Evolutionary conservation across 2,888 invertebrate genomes (phyloP).

Genomic region (Microplitis deprimator): DNA sequence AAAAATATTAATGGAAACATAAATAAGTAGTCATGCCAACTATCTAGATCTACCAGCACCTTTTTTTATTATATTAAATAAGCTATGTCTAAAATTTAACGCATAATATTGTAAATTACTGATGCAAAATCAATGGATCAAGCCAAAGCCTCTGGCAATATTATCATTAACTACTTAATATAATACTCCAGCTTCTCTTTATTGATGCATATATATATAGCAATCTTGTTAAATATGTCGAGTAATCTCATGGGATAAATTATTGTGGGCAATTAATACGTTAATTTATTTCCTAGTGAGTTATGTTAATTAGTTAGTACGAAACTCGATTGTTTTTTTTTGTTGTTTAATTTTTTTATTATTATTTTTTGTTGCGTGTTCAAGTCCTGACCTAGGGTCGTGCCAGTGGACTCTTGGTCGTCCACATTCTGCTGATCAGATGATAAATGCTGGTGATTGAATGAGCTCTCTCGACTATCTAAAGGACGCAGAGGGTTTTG

Average conservation of each 20-base stretch:
- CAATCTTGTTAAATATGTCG: conserved; percentile 33
- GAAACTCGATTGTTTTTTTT: conserved; percentile 23
- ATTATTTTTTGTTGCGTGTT: conserved; percentile 21
- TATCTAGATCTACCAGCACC: conserved; percentile 35
- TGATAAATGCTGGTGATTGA: conserved; percentile 41
- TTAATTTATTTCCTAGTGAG: conserved; percentile 17
- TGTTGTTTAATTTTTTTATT: background rate
- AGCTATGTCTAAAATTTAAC: conserved; percentile 2
- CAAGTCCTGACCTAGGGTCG: conserved; percentile 51
- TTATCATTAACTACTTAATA: conserved; percentile 27
- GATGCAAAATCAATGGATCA: conserved; percentile 42
- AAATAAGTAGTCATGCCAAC: conserved; percentile 39
- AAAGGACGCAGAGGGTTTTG: conserved; percentile 54
- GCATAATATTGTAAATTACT: conserved; percentile 30
- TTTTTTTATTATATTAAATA: conserved; percentile 34
- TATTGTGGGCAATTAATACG: conserved; percentile 10
- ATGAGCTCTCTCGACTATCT: conserved; percentile 37
- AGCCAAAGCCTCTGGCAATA: conserved; percentile 33
- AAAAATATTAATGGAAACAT: conserved; percentile 31
- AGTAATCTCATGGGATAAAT: conserved; percentile 23
- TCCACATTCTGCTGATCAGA: conserved; percentile 45
- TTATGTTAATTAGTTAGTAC: conserved; percentile 45
- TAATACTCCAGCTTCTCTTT: conserved; percentile 11
- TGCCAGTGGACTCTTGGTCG: conserved; percentile 46
- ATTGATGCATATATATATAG: conserved; percentile 18